A percentile compares a stretch with the other conserved stretches of the same genome.
phyloP scores from a whole-genome alignment of 2,797 vertebrate species.

The Acrossocheilus fasciatus region DNA sequence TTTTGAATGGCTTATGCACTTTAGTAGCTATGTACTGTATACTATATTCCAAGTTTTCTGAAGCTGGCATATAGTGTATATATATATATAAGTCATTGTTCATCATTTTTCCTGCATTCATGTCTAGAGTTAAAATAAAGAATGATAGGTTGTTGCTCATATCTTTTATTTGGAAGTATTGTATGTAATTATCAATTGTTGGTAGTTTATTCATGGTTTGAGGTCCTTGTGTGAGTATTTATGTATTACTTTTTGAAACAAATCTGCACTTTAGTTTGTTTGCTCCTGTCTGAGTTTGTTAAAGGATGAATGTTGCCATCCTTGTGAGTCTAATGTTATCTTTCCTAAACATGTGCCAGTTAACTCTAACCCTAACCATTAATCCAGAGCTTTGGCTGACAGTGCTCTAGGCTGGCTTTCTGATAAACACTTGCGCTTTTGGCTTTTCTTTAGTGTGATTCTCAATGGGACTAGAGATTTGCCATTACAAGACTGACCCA shows the following conservation, averaged over 20 bases:
- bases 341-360: slow-evolving; percentile 26
- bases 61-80: too few species aligned
- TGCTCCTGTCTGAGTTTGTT: background rate
- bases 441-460: slow-evolving; percentile 32
- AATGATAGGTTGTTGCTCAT: background rate
- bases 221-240: too few species aligned
- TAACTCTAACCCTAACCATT: slow-evolving; percentile 35
- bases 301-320: background rate
- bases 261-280: background rate
- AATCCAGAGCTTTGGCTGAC: slow-evolving; percentile 46
- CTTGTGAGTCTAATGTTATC: background rate
- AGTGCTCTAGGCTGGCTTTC: slow-evolving; percentile 11
- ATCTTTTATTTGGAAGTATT: background rate
- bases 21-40: too few species aligned
- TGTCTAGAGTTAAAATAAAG: background rate
- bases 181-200: background rate
- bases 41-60: background rate
- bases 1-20: too few species aligned
- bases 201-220: background rate
- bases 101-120: too few species aligned
- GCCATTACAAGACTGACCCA: slow-evolving; percentile 58
- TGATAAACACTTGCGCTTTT: slow-evolving; percentile 47
- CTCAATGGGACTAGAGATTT: slow-evolving; percentile 46
- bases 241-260: background rate
- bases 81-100: too few species aligned